Evolutionary conservation across 1,140 invertebrate genomes (phyloP).

Genomic region (Diploscapter pachys): DNA sequence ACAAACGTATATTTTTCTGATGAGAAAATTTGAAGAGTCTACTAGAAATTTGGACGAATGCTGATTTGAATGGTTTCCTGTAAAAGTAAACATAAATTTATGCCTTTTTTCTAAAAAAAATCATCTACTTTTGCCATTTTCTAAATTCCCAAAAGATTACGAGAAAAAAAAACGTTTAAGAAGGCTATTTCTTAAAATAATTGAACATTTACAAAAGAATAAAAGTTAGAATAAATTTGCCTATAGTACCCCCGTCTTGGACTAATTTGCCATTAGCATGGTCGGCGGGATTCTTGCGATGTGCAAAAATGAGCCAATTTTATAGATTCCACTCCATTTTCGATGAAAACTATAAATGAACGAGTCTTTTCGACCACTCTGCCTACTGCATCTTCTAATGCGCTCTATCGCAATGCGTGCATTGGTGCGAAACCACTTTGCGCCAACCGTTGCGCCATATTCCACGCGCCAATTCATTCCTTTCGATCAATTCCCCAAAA

Average conservation of each 20-base stretch:
- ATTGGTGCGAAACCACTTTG: no score
- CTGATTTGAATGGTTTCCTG: no score
- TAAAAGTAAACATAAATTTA: no score
- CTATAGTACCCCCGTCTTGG: neutral
- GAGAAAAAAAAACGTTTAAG: slow-evolving; percentile 9
- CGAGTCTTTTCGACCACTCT: neutral
- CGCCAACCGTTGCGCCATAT: no score
- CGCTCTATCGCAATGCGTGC: no score
- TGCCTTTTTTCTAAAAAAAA: neutral
- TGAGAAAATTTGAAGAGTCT: no score
- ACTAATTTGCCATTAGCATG: slow-evolving; percentile 79
- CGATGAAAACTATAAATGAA: neutral
- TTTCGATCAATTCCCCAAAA: no score
- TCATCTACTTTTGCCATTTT: slow-evolving; percentile 1
- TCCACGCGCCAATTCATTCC: no score
- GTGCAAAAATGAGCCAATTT: slow-evolving; percentile 42
- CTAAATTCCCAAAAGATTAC: no score
- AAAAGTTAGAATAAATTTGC: neutral
- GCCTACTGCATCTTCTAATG: no score
- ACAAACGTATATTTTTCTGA: neutral
- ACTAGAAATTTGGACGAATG: no score
- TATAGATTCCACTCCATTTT: neutral
- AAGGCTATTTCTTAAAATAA: slow-evolving; percentile 10
- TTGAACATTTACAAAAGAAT: no score
- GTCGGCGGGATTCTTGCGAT: slow-evolving; percentile 80